Conservation (phyloP, 2,797 vertebrate species). For the Cirrhinus mrigala region DNA sequence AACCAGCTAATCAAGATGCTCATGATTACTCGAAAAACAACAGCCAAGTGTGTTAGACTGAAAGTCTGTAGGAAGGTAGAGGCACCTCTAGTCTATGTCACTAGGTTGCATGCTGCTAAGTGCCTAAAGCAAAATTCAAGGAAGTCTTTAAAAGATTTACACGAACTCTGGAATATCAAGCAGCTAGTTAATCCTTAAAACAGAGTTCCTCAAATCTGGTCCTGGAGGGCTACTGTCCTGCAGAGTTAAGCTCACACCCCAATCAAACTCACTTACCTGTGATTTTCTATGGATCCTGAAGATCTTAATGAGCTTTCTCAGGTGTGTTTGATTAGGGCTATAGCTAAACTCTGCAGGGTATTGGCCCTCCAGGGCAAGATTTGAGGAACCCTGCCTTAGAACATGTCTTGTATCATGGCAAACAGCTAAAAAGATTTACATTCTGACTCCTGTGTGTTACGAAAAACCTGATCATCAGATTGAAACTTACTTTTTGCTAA, state of each 20-base stretch:
- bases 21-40: neutral
- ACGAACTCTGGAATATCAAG: too few relatives aligned
- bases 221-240: too few relatives aligned
- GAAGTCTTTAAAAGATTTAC: too few relatives aligned
- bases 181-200: fast-evolving
- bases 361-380: too few relatives aligned
- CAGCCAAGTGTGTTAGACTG: neutral
- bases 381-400: neutral
- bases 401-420: neutral
- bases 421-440: neutral
- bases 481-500: neutral
- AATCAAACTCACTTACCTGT: too few relatives aligned
- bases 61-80: neutral
- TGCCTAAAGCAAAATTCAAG: neutral
- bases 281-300: too few relatives aligned
- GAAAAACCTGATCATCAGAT: neutral
- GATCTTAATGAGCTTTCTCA: too few relatives aligned
- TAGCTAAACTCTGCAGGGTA: too few relatives aligned
- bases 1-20: neutral
- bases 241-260: too few relatives aligned
- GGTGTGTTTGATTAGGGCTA: too few relatives aligned
- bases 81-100: neutral
- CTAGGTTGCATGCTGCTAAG: neutral
- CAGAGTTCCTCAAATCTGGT: too few relatives aligned
- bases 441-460: neutral